Conservation (phyloP, 2,888 invertebrate species). For the Adelphocoris suturalis region DNA sequence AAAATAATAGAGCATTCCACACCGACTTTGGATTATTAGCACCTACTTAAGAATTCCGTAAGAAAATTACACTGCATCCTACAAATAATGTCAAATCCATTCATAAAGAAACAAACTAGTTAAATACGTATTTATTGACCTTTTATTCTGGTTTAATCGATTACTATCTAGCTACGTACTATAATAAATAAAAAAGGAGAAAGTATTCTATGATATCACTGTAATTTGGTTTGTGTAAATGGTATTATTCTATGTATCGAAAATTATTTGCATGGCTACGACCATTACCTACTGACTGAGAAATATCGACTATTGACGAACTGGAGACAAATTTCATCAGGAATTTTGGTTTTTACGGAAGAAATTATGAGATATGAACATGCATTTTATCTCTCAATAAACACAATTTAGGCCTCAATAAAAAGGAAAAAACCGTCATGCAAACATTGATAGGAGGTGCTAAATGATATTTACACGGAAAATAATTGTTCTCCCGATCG, state of each 20-base stretch:
- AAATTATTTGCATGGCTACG: not conserved
- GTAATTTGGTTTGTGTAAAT: not conserved
- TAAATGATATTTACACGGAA: slow-evolving; percentile 34
- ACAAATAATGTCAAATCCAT: too few species aligned
- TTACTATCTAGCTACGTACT: too few species aligned
- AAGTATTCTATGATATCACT: too few species aligned
- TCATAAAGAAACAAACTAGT: too few species aligned
- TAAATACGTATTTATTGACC: too few species aligned
- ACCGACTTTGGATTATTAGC: too few species aligned
- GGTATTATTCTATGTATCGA: not conserved
- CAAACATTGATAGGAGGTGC: not conserved
- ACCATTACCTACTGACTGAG: not conserved
- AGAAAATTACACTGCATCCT: too few species aligned
- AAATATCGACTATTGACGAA: not conserved
- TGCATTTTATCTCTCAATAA: not conserved
- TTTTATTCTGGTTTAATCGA: too few species aligned
- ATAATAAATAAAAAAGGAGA: too few species aligned
- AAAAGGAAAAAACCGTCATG: not conserved
- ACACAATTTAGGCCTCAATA: slow-evolving; percentile 24
- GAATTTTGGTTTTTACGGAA: not conserved
- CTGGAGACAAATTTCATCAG: not conserved
- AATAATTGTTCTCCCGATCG: slow-evolving; percentile 23
- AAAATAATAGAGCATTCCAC: too few species aligned
- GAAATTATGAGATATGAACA: not conserved
- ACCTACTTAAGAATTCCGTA: too few species aligned